These are phyloP conservation scores for Sebastiscus tertius DNA, from an alignment of 2,797 vertebrate genomes.

Conservation along the genomic window DNA sequence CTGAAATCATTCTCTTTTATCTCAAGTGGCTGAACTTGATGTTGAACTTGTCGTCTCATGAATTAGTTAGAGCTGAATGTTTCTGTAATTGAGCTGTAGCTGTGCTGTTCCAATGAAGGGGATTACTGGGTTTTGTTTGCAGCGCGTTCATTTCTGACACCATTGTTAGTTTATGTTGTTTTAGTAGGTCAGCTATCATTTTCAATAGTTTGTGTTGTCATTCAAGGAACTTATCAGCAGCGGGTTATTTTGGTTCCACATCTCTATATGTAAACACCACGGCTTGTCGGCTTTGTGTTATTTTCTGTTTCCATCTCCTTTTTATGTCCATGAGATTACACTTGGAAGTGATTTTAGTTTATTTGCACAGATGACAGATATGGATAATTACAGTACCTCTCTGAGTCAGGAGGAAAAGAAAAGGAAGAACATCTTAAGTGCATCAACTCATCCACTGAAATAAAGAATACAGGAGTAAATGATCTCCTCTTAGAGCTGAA, in stretches of 20 bases:
- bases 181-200: slow-evolving; percentile 57
- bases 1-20: slow-evolving; percentile 50
- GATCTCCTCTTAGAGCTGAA: slow-evolving; percentile 45
- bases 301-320: slow-evolving; percentile 42
- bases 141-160: slow-evolving; percentile 4
- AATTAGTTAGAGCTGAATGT: slow-evolving; percentile 43
- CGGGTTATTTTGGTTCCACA: slow-evolving; percentile 27
- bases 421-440: slow-evolving; percentile 23
- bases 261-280: slow-evolving; percentile 45
- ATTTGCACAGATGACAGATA: slow-evolving; percentile 62
- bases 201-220: slow-evolving; percentile 32
- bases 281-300: slow-evolving; percentile 32
- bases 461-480: slow-evolving; percentile 58
- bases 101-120: slow-evolving; percentile 12
- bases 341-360: slow-evolving; percentile 56
- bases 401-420: not conserved
- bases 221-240: slow-evolving; percentile 5
- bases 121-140: slow-evolving; percentile 19
- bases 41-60: slow-evolving; percentile 50
- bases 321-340: slow-evolving; percentile 43
- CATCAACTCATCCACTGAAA: slow-evolving; percentile 44
- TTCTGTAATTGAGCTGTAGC: slow-evolving; percentile 42
- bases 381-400: slow-evolving; percentile 46
- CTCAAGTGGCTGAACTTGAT: slow-evolving; percentile 57
- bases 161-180: slow-evolving; percentile 17